Conservation (phyloP, 2,113 vertebrate genomes). For the Scolopax mira region DNA sequence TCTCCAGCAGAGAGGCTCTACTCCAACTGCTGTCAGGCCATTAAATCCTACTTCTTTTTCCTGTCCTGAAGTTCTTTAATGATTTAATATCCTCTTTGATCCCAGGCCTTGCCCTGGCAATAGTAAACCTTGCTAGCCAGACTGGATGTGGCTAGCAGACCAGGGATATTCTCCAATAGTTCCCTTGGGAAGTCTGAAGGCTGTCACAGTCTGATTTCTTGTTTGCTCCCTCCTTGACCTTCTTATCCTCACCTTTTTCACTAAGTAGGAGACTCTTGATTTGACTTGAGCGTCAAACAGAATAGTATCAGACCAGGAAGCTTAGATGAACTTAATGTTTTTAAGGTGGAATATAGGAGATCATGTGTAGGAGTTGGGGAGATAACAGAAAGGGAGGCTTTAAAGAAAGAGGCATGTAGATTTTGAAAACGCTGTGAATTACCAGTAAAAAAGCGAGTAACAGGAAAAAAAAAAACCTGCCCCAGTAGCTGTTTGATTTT, state of each 20-base stretch:
- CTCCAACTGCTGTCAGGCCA: neutral
- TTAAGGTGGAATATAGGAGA: neutral
- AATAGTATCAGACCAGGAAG: neutral
- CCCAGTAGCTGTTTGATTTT: neutral
- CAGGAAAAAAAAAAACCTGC: neutral
- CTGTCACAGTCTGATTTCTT: neutral
- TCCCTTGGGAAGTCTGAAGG: neutral
- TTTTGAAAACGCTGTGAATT: neutral
- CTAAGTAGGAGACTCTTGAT: neutral
- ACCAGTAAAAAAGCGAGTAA: neutral
- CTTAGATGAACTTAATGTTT: neutral
- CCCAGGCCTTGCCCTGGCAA: neutral
- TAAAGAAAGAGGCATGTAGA: neutral
- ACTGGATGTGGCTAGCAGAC: neutral
- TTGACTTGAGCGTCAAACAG: neutral
- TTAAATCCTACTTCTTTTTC: constrained; percentile 1
- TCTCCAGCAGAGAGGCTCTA: neutral
- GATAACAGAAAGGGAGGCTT: neutral
- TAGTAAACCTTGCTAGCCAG: neutral
- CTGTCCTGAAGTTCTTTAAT: neutral
- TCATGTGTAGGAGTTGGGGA: neutral
- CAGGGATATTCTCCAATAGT: neutral
- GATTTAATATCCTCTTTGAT: neutral
- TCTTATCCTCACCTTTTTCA: neutral
- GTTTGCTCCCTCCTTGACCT: neutral